phyloP scores from a whole-genome alignment of 2,888 invertebrate genomes.

The Stramonita haemastoma region DNA sequence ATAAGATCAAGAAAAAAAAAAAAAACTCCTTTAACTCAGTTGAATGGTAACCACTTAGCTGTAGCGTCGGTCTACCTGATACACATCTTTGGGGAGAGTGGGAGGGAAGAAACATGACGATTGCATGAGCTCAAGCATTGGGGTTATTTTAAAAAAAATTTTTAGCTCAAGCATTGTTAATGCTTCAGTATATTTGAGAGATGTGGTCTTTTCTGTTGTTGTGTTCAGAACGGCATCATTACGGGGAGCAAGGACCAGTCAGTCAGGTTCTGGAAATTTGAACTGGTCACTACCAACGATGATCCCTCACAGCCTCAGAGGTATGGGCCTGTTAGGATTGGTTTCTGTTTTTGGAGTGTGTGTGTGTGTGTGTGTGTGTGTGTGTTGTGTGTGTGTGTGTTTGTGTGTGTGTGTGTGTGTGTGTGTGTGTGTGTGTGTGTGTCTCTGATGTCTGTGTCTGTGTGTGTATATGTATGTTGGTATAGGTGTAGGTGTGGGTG shows the following conservation, averaged over 20 bases:
- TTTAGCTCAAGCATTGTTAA: no score
- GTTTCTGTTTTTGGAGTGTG: neutral
- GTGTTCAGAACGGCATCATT: constrained; percentile 77
- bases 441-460: neutral
- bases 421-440: neutral
- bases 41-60: no score
- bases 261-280: constrained; percentile 96
- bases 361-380: neutral
- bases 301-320: neutral
- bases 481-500: neutral
- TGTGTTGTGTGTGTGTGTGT: neutral
- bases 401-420: neutral
- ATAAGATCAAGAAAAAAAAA: no score
- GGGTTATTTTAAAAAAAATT: no score
- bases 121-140: neutral
- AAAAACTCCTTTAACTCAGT: no score
- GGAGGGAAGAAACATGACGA: neutral
- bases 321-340: neutral
- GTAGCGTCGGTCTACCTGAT: no score
- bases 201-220: neutral
- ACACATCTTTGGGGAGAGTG: neutral
- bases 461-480: neutral
- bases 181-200: no score
- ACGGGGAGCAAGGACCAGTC: constrained; percentile 93
- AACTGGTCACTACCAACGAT: constrained; percentile 83